A percentile compares a stretch with the other conserved stretches of the same genome.
Evolutionary conservation across 2,888 invertebrate genomes (phyloP).

Genomic region (Anodontia alba): DNA sequence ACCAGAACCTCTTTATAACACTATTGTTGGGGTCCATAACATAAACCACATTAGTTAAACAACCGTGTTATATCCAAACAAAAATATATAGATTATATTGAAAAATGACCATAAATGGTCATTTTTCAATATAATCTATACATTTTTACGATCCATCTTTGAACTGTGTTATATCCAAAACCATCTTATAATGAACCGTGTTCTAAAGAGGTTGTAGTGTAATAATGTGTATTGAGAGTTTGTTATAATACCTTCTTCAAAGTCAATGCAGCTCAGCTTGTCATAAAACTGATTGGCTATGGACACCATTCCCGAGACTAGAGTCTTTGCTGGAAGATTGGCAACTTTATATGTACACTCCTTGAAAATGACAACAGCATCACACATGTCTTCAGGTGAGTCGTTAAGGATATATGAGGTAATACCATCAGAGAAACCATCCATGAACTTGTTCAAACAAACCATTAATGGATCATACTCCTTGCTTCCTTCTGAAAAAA

Average conservation of each 20-base stretch:
- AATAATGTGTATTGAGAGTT: too few relatives aligned
- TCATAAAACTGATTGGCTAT: slow-evolving; percentile 20
- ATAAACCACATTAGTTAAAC: too few relatives aligned
- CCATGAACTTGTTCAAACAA: slow-evolving; percentile 19
- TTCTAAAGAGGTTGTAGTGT: too few relatives aligned
- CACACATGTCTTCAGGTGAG: slow-evolving; percentile 16
- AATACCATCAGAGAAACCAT: slow-evolving; percentile 1
- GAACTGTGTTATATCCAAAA: too few relatives aligned
- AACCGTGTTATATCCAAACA: too few relatives aligned
- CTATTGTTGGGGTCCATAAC: too few relatives aligned
- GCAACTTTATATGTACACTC: slow-evolving; percentile 26
- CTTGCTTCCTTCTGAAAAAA: not conserved
- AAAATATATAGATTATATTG: too few relatives aligned
- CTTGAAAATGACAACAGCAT: slow-evolving; percentile 9
- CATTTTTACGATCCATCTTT: too few relatives aligned
- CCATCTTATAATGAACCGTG: too few relatives aligned
- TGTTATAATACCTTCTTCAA: slow-evolving; percentile 7
- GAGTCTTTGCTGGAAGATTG: slow-evolving; percentile 29
- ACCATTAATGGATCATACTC: slow-evolving; percentile 6
- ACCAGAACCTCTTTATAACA: too few relatives aligned
- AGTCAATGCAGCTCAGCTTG: slow-evolving; percentile 30
- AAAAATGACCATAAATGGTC: too few relatives aligned
- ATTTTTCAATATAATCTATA: too few relatives aligned
- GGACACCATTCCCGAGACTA: slow-evolving; percentile 14
- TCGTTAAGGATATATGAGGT: not conserved